A percentile compares a stretch with the other conserved stretches of the same genome.
These are phyloP conservation scores for Drosophila guanche DNA, from an alignment of 1,140 invertebrate genomes.

Conservation along the genomic window DNA sequence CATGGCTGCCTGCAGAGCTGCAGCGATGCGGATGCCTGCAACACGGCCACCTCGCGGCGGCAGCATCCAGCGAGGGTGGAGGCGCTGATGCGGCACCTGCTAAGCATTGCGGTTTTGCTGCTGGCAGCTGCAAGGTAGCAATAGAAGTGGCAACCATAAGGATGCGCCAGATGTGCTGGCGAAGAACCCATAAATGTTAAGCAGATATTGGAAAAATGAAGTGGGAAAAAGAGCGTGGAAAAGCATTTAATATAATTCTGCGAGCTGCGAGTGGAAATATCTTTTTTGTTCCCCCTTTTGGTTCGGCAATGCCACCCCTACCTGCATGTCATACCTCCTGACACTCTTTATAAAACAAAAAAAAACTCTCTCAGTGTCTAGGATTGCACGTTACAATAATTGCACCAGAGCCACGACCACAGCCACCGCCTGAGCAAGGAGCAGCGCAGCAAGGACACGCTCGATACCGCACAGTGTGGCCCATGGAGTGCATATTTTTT, in stretches of 20 bases:
- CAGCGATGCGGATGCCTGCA: conserved; percentile 94
- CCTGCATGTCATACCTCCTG: conserved; percentile 8
- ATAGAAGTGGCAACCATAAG: conserved; percentile 28
- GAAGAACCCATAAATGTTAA: conserved; percentile 19
- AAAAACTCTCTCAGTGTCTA: conserved; percentile 62
- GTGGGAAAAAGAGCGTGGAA: conserved; percentile 33
- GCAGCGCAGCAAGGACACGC: conserved; percentile 27
- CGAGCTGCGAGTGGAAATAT: conserved; percentile 50
- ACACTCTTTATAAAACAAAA: background rate
- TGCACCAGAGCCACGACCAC: conserved; percentile 51
- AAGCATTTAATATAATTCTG: conserved; percentile 64
- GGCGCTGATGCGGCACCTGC: conserved; percentile 46
- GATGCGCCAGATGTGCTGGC: background rate
- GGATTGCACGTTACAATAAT: conserved; percentile 57
- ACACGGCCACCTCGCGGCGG: conserved; percentile 76
- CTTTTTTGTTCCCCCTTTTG: conserved; percentile 25
- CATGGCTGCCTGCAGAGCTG: conserved; percentile 94
- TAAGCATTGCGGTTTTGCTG: conserved; percentile 50
- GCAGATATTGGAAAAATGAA: conserved; percentile 36
- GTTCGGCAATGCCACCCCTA: background rate
- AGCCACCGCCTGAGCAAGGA: conserved; percentile 13
- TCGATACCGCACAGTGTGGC: background rate
- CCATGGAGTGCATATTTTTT: conserved; percentile 48
- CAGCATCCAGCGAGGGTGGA: conserved; percentile 38
- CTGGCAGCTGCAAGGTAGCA: conserved; percentile 63